Evolutionary conservation across 2,113 vertebrate genomes (phyloP), one percentile per base, ranked within the genome.

Genomic region (Elachura formosa): DNA sequence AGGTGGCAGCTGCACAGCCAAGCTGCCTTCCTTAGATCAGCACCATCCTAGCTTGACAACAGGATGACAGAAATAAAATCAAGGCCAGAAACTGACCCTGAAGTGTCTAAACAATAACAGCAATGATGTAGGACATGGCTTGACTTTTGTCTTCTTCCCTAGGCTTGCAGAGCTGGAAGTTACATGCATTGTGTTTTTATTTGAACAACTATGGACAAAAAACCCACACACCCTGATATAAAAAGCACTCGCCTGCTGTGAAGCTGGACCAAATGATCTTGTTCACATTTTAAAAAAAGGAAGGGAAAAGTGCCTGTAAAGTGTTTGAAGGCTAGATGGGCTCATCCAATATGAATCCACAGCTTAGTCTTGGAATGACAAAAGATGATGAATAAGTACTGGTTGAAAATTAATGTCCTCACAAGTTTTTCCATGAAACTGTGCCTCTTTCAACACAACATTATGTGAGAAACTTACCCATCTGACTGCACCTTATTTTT

Each of bases 231-330:
- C 26, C 18, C 76, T 64, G 74, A 87, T 81, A 41, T 84, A 94
- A 94, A 94, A 69, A 87, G 46, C 2, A 5, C 18, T 54, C 4
- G 22, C 54, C 74, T 94, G 89, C 94, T 94, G 67, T 93, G 81
- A 95, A 95, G 89, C 91, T 90, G 89, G 74, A 72, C 77, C 33
- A 79, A 68, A 89, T 40, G 62, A 75, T 75, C 19, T 77, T n/a
- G 51, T 25, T 79, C 41, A 73, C 26, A 36, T 48, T n/a, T 6
- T 43, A 33, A 48, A 20, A 28, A 43, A 38, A 10, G 6, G 23
- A 63, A 69, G 18, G 36, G 28, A 54, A 66, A 72, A 63, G 20
- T 56, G 86, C 16, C 29, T 79, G 21, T 54, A 48, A 89, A 94
- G 36, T 0, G 0, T 95, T 51, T 89, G 71, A 85, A 95, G 46